Percentiles rank a stretch among this genome's conserved stretches.
Evolutionary conservation across 2,888 invertebrate species (phyloP).

Genomic region (Eristalis intricaria): DNA sequence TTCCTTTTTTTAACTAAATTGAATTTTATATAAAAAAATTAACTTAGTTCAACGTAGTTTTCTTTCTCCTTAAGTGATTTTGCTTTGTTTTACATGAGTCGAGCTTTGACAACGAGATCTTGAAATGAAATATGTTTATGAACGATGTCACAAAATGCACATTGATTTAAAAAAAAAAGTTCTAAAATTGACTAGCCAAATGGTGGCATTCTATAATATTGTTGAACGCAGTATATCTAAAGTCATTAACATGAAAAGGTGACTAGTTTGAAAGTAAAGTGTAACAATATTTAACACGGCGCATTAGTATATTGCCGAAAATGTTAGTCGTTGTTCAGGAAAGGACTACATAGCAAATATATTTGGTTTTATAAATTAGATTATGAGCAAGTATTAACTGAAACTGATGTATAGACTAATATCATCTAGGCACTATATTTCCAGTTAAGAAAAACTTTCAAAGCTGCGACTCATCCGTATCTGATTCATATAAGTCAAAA

Average conservation of each 20-base stretch:
- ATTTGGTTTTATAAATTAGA: slow-evolving; percentile 7
- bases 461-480: slow-evolving; percentile 42
- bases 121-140: not conserved
- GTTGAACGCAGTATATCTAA: not conserved
- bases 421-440: not conserved
- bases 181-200: not conserved
- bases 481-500: slow-evolving; percentile 17
- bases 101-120: slow-evolving; percentile 35
- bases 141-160: not conserved
- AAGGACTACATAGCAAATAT: not conserved
- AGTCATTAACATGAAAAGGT: not conserved
- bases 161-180: not conserved
- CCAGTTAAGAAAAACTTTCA: not conserved
- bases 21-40: slow-evolving; percentile 13
- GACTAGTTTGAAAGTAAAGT: slow-evolving; percentile 24
- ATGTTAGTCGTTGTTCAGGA: not conserved
- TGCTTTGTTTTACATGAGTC: slow-evolving; percentile 32
- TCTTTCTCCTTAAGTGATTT: slow-evolving; percentile 2
- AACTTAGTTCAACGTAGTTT: not conserved
- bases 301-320: not conserved
- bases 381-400: not conserved
- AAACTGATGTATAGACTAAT: not conserved
- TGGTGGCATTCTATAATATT: not conserved
- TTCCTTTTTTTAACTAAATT: slow-evolving; percentile 9
- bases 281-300: not conserved